These are phyloP conservation scores for Oreohelix idahoensis DNA, from an alignment of 1,140 invertebrate genomes.

Conservation along the genomic window DNA sequence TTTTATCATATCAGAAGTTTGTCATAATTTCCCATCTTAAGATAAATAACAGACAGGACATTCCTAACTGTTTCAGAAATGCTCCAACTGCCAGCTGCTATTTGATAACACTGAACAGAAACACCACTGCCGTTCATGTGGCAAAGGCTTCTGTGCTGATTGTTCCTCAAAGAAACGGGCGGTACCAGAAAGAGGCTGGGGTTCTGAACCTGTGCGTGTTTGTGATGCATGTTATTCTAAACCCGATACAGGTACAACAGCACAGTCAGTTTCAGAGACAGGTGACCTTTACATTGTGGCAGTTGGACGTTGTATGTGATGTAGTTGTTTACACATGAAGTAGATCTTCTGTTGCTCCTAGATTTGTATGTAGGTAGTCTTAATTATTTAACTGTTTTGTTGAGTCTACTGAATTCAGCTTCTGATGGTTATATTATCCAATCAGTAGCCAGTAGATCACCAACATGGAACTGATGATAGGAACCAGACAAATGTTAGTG, in stretches of 20 bases:
- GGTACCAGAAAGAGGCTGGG: conserved; percentile 75
- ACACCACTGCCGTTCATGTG: conserved; percentile 85
- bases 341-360: too few relatives aligned
- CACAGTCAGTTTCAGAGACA: conserved; percentile 1
- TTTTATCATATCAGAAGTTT: too few relatives aligned
- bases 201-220: conserved; percentile 71
- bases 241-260: conserved; percentile 35
- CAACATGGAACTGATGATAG: too few relatives aligned
- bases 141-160: conserved; percentile 74
- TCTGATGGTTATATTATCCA: too few relatives aligned
- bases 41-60: too few relatives aligned
- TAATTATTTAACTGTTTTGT: too few relatives aligned
- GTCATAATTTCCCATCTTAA: too few relatives aligned
- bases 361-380: too few relatives aligned
- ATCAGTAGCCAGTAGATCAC: too few relatives aligned
- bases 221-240: conserved; percentile 72
- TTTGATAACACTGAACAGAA: conserved; percentile 75
- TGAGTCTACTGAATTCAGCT: too few relatives aligned
- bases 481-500: too few relatives aligned
- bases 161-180: conserved; percentile 71
- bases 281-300: neutral
- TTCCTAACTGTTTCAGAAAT: conserved; percentile 78
- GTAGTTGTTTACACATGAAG: too few relatives aligned
- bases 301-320: neutral
- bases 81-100: conserved; percentile 78